These are phyloP conservation scores for Enteromius radiatus DNA, from an alignment of 2,797 vertebrate species.

Conservation along the genomic window DNA sequence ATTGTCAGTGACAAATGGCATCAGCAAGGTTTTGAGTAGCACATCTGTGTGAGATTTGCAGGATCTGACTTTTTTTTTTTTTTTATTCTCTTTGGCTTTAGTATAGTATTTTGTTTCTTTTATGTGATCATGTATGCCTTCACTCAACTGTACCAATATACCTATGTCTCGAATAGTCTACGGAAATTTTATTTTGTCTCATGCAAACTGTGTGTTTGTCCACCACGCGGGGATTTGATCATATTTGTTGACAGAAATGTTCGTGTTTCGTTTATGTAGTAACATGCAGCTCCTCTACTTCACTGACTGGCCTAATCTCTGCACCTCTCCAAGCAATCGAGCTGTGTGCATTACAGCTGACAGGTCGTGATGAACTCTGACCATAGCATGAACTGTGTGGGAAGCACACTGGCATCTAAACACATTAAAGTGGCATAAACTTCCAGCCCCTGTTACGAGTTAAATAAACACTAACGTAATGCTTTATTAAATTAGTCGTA, in stretches of 20 bases:
- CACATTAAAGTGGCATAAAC: not conserved
- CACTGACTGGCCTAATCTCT: conserved; percentile 36
- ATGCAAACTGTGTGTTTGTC: not conserved
- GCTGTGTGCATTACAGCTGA: conserved; percentile 29
- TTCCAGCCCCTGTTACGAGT: not conserved
- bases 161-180: not conserved
- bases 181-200: not conserved
- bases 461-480: conserved; percentile 34
- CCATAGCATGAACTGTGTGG: conserved; percentile 19
- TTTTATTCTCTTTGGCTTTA: not conserved
- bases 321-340: conserved; percentile 24
- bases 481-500: conserved; percentile 19
- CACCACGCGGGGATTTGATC: not conserved
- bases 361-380: conserved; percentile 35
- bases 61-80: not conserved
- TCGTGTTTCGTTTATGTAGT: conserved; percentile 14
- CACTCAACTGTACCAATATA: conserved; percentile 8
- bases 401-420: not conserved
- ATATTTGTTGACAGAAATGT: not conserved
- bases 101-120: not conserved
- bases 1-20: conserved; percentile 35
- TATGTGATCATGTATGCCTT: not conserved
- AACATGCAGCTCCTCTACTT: conserved; percentile 43
- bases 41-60: conserved; percentile 13
- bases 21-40: not conserved